Percentiles rank a stretch among this genome's conserved stretches.
Evolutionary conservation across 2,797 vertebrate genomes (phyloP).

Genomic region (Cheirogaleus major): DNA sequence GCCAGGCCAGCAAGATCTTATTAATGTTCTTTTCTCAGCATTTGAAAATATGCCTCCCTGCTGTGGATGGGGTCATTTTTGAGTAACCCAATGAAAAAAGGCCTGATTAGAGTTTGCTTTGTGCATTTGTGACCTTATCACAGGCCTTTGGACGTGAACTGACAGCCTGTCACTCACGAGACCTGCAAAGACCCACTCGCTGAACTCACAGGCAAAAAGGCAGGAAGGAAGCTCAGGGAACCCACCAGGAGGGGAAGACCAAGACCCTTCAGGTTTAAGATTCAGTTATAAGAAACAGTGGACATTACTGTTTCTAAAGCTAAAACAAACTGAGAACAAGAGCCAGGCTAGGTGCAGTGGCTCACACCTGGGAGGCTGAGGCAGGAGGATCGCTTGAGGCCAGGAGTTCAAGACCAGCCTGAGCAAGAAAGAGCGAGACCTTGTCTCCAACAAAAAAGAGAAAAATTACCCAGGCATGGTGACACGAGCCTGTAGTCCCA

Average conservation of each 20-base stretch:
- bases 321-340: not conserved
- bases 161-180: not conserved
- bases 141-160: not conserved
- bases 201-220: not conserved
- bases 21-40: not conserved
- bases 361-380: not conserved
- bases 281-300: not conserved
- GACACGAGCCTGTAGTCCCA: no score
- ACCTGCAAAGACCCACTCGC: not conserved
- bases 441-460: no score
- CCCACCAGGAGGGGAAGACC: not conserved
- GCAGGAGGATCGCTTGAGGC: no score
- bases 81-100: not conserved
- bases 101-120: not conserved
- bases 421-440: no score
- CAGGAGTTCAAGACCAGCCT: no score
- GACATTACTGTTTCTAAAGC: not conserved
- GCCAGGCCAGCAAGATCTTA: not conserved
- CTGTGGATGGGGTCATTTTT: not conserved
- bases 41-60: not conserved
- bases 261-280: not conserved
- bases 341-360: not conserved
- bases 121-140: not conserved
- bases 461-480: no score
- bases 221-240: not conserved